Conservation (phyloP, 2,797 vertebrate genomes). For the Takifugu rubripes region DNA sequence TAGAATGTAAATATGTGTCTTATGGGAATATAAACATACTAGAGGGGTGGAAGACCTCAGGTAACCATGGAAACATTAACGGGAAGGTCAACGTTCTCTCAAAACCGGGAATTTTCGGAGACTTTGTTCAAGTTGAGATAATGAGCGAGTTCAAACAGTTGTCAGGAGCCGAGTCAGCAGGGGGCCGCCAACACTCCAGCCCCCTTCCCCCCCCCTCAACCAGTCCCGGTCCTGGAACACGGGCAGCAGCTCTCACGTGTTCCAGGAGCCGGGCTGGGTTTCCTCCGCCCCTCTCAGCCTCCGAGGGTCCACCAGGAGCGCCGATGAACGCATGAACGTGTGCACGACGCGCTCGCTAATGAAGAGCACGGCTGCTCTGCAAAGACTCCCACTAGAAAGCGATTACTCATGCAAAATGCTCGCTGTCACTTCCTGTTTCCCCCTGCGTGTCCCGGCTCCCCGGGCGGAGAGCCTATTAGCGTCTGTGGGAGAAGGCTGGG, state of each 20-base stretch:
- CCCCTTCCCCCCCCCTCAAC: neutral
- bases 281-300: too few species aligned
- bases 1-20: too few species aligned
- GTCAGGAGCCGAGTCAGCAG: slow-evolving; percentile 1
- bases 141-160: slow-evolving; percentile 12
- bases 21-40: too few species aligned
- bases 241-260: too few species aligned
- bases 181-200: neutral
- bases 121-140: neutral
- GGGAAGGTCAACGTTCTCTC: too few species aligned
- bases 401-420: slow-evolving; percentile 7
- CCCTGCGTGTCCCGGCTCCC: slow-evolving; percentile 22
- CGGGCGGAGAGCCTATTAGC: slow-evolving; percentile 14
- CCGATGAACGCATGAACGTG: neutral
- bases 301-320: slow-evolving; percentile 4
- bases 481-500: slow-evolving; percentile 23
- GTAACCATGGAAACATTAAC: too few species aligned
- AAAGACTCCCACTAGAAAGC: slow-evolving; percentile 11
- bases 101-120: too few species aligned
- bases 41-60: too few species aligned
- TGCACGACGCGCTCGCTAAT: slow-evolving; percentile 13
- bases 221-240: too few species aligned
- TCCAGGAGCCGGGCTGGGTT: too few species aligned
- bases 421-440: slow-evolving; percentile 33
- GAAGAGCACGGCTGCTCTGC: slow-evolving; percentile 12